Evolutionary conservation across 2,888 invertebrate species (phyloP), one percentile per base, ranked within the genome.

Genomic region (Caenorhabditis parvicauda): DNA sequence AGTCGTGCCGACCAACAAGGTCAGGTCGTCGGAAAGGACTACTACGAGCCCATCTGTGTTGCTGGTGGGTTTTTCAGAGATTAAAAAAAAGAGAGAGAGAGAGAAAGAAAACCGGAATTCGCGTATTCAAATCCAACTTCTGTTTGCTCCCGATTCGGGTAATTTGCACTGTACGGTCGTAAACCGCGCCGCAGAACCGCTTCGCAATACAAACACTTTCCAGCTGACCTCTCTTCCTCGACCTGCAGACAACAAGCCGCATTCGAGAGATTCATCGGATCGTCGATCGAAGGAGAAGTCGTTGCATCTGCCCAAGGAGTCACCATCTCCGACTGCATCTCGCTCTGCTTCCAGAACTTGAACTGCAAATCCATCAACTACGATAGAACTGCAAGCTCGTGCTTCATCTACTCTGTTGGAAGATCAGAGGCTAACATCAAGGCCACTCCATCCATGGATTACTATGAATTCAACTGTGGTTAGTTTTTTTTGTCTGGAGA

Each of bases 391-490:
- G 65, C 72, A 39, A 75, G 75, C 29, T 74, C 75, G 22, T 81
- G 81, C 61, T 76, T 77, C 74, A 79, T 81, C 59, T 81, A 80
- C 60, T 73, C 74, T 12, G 75, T 76, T 28, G 74, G 78, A 4
- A 60, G 76, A 27, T 67, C 67, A 7, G 75, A 76, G 49, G 76
- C 78, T 28, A 73, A 75, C 56, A 69, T 78, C 52, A 77, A 77
- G 64, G 64, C 72, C 47, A 79, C 80, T 49, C 80, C 81, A 14
- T 63, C 78, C 17, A 75, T 71, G 63, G 81, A 81, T 59, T 81
- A 75, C 61, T 81, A 81, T 68, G 81, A 81, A 64, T 81, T 81
- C 75, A 81, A 81, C 61, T 81, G 81, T 41, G 79, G 77, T 77
- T 46, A 25, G 70, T 56, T 22, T 28, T 25, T n/a, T n/a, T n/a